Conservation (phyloP, 2,797 vertebrate genomes). For the Danio albolineatus region DNA sequence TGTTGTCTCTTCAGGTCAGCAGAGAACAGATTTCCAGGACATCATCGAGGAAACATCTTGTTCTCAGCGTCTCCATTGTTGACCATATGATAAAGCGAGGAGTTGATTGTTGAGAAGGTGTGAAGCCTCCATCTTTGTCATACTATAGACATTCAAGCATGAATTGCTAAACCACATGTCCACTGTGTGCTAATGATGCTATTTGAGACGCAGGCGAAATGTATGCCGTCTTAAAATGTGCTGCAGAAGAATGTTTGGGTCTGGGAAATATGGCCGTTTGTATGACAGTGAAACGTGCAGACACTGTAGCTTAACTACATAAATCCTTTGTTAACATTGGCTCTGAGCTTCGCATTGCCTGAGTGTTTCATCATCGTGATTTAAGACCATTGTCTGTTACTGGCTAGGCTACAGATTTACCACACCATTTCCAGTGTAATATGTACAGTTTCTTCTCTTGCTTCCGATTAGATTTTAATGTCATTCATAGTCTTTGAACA, state of each 20-base stretch:
- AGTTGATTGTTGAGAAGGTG: constrained; percentile 43
- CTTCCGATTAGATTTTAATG: background rate
- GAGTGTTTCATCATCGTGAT: constrained; percentile 48
- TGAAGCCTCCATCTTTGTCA: constrained; percentile 36
- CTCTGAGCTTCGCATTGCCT: constrained; percentile 15
- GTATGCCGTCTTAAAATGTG: background rate
- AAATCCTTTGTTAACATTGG: constrained; percentile 37
- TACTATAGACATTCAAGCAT: constrained; percentile 51
- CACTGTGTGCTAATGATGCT: constrained; percentile 54
- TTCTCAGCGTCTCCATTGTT: constrained; percentile 1
- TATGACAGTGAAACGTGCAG: constrained; percentile 38
- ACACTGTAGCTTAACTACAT: constrained; percentile 16
- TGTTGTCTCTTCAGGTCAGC: constrained; percentile 37
- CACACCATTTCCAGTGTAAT: background rate
- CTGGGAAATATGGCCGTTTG: constrained; percentile 27
- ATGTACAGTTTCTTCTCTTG: background rate
- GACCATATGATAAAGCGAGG: constrained; percentile 1
- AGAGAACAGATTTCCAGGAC: constrained; percentile 59
- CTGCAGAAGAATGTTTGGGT: background rate
- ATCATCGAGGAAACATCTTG: constrained; percentile 8
- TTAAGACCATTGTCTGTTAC: constrained; percentile 23
- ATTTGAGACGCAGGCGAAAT: constrained; percentile 62
- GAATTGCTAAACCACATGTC: constrained; percentile 66
- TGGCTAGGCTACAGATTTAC: constrained; percentile 19
- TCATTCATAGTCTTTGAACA: background rate